Evolutionary conservation across 2,797 vertebrate species (phyloP), one percentile per base, ranked within the genome.

Genomic region (Champsocephalus gunnari): DNA sequence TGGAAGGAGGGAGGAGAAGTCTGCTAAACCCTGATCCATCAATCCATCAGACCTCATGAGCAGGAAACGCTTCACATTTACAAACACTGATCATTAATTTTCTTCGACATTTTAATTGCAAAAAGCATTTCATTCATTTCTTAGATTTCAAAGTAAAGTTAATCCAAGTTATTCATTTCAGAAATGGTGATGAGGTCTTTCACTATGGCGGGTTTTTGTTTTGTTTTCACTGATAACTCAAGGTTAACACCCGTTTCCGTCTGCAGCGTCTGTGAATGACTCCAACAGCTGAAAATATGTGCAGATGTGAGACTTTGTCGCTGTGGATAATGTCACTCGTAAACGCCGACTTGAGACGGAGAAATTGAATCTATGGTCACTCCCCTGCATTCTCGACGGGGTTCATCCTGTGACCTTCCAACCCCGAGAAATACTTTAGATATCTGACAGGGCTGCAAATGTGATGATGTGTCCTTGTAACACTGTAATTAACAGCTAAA

Each of bases 271-370:
- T 38, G 45, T 90, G 87, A 92, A 88, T 86, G 89, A 89, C 57
- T 85, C 74, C 65, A 85, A 81, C 90, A 93, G 92, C 91, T 92
- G 92, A 90, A 84, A 62, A 85, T 79, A 71, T 78, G 76, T 89
- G 80, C 89, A 92, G 89, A 92, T 92, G 90, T 90, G 88, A 83
- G 87, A 77, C 76, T 87, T 84, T 87, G 84, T 88, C 81, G 12
- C 84, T 83, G 79, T 78, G 86, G 87, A 89, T 87, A 89, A 90
- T 82, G 85, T 89, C 91, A 84, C 89, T 91, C 72, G 53, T 92
- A 92, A 93, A 93, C 41, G 59, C 71, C 14, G 28, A 69, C 82
- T 79, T 70, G 58, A 84, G 75, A 56, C 71, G 32, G 72, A 79
- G 83, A 89, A 86, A 85, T 81, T 67, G 73, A 89, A 89, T 87